phyloP scores from a whole-genome alignment of 2,888 invertebrate species.

The Laspeyria flexula region DNA sequence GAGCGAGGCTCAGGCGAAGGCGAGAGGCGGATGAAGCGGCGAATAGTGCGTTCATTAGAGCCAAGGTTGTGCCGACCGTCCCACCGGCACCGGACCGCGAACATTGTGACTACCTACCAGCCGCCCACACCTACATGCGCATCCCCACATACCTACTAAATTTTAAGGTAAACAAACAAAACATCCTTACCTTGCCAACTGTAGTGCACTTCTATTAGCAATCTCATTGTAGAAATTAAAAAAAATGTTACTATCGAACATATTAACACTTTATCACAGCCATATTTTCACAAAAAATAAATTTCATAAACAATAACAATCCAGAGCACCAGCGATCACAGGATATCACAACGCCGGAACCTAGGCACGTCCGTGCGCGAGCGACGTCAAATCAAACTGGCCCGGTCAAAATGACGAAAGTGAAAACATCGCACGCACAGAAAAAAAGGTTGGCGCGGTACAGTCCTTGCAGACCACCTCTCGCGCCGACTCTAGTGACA shows the following conservation, averaged over 20 bases:
- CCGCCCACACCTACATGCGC: slow-evolving; percentile 51
- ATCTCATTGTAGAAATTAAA: slow-evolving; percentile 85
- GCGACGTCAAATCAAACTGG: slow-evolving; percentile 85
- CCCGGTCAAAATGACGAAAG: slow-evolving; percentile 86
- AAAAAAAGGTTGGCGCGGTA: slow-evolving; percentile 83
- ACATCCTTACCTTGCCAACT: slow-evolving; percentile 82
- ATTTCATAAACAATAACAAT: slow-evolving; percentile 75
- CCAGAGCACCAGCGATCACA: slow-evolving; percentile 81
- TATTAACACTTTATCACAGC: slow-evolving; percentile 85
- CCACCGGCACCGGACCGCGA: slow-evolving; percentile 59
- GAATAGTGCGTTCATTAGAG: slow-evolving; percentile 81
- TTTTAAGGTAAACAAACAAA: slow-evolving; percentile 76
- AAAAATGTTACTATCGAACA: slow-evolving; percentile 82
- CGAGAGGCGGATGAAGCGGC: slow-evolving; percentile 82
- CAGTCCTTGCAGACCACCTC: slow-evolving; percentile 85
- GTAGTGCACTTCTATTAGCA: slow-evolving; percentile 83
- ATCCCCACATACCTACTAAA: slow-evolving; percentile 57
- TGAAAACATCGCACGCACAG: slow-evolving; percentile 86
- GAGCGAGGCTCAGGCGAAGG: slow-evolving; percentile 82
- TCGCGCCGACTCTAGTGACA: slow-evolving; percentile 84
- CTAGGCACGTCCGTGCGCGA: slow-evolving; percentile 84
- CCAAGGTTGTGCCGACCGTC: slow-evolving; percentile 80
- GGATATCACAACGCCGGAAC: slow-evolving; percentile 80
- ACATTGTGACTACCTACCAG: slow-evolving; percentile 45
- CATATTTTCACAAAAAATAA: slow-evolving; percentile 76